A percentile compares a stretch with the other conserved stretches of the same genome.
These are phyloP conservation scores for Drosophila colorata DNA, from an alignment of 2,888 invertebrate genomes.

Conservation along the genomic window DNA sequence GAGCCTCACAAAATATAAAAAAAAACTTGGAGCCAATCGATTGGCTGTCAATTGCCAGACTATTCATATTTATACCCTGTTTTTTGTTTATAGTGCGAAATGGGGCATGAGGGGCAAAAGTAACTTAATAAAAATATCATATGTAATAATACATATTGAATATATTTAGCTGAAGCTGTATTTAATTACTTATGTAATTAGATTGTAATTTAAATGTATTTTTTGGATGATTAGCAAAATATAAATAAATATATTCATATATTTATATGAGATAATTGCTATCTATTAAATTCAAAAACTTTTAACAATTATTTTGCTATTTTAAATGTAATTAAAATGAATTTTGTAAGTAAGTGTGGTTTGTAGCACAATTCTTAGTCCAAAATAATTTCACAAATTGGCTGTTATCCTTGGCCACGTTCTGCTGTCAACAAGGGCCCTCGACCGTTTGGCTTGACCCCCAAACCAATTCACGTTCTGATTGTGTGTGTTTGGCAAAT, in stretches of 20 bases:
- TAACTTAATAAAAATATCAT: neutral
- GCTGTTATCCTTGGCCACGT: slow-evolving; percentile 1
- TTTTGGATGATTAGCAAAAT: neutral
- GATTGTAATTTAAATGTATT: neutral
- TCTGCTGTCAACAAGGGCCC: slow-evolving; percentile 35
- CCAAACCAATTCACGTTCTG: slow-evolving; percentile 4
- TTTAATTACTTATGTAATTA: slow-evolving; percentile 1
- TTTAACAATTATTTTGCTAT: neutral
- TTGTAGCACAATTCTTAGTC: slow-evolving; percentile 6
- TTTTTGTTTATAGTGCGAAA: neutral
- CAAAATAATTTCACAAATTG: neutral
- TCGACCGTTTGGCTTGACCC: slow-evolving; percentile 6
- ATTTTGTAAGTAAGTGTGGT: neutral
- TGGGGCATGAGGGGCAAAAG: neutral
- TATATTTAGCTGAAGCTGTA: no score
- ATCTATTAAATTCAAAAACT: neutral
- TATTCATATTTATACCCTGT: slow-evolving; percentile 15
- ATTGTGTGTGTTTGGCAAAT: slow-evolving; percentile 32
- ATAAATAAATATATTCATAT: no score
- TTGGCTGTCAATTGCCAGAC: slow-evolving; percentile 48
- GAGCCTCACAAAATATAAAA: slow-evolving; percentile 12
- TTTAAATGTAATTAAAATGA: neutral
- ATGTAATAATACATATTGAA: neutral
- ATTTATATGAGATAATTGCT: neutral
- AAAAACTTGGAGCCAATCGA: slow-evolving; percentile 22